A percentile compares a stretch with the other conserved stretches of the same genome.
Conservation (phyloP, 1,140 invertebrate species). For the Caenorhabditis tropicalis region DNA sequence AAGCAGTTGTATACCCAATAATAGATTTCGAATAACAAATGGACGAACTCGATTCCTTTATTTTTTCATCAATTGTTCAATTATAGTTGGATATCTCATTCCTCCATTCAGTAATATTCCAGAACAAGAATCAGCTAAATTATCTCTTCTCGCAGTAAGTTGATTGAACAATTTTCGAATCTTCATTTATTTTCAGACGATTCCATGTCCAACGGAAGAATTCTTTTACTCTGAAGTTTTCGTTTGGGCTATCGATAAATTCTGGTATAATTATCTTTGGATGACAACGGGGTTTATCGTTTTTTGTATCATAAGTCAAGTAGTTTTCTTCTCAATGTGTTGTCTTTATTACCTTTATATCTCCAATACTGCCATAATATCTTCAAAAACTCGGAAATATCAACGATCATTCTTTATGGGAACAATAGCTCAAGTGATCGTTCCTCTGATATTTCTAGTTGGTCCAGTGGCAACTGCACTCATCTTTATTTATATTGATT, state of each 20-base stretch:
- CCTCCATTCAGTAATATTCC: constrained; percentile 9
- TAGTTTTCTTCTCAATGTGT: not conserved
- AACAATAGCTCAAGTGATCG: not conserved
- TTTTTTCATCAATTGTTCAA: not conserved
- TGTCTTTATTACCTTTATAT: not conserved
- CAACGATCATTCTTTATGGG: constrained; percentile 8
- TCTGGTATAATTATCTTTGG: constrained; percentile 12
- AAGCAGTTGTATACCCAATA: not conserved
- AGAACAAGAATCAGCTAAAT: constrained; percentile 5
- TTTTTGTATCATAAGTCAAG: not conserved
- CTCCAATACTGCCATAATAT: not conserved
- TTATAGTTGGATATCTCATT: not conserved
- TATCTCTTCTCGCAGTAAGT: not conserved
- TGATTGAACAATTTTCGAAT: not conserved
- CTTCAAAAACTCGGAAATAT: not conserved
- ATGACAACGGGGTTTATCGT: not conserved
- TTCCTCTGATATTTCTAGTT: not conserved
- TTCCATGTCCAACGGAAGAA: constrained; percentile 15
- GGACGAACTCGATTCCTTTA: not conserved
- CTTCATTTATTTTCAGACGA: not conserved
- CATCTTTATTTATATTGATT: not conserved
- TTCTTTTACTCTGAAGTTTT: constrained; percentile 23
- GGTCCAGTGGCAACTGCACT: not conserved
- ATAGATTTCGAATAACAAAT: constrained; percentile 7
- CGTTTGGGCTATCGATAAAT: not conserved